Base-by-base conservation (phyloP, 2,888 invertebrate genomes). In the Sesamia inferens region DNA sequence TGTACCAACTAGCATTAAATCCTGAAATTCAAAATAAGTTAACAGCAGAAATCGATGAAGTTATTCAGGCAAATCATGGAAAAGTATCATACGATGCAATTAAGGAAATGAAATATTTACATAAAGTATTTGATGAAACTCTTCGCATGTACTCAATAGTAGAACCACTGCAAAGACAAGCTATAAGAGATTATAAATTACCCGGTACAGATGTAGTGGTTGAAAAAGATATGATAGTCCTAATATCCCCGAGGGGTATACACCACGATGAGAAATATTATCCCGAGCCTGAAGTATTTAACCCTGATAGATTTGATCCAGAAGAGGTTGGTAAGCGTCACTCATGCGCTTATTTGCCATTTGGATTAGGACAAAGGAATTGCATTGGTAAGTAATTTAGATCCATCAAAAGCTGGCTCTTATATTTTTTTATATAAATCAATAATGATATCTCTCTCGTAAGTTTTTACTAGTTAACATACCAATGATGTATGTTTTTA, bases 141-240 rank as follows among this genome's bases (percentile, higher is more conserved):
- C 88, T 96, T 3, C 90, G 97, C 13, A 90, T 94, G 83, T 95
- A 94, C 84, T 95, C 97, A 0, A 88, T 96, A 10, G 91, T 94
- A 2, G 92, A 93, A 5, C 87, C 92, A 6, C 83, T 95, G 6
- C 92, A 91, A 65, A 90, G 96, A 42, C 87, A 87, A 39, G 94
- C 94, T 24, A 82, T 83, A 48, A 77, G 80, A 19, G 87, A 90
- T 42, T 95, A 95, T 78, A 86, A 81, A 54, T 76, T 95, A 61
- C 94, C 94, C 5, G 93, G 90, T 0, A 93, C 93, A 5, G 86
- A 93, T 71, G 42, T 93, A 0, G 84, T 85, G 0, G 77, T 96
- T 22, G 87, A 93, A 54, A 93, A 94, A 76, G 93, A 92, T 0
- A 85, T 85, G 13, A 85, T 87, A 2, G 86, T 95, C 5, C 42